Evolutionary conservation across 2,797 vertebrate species (phyloP), one percentile per base, ranked within the genome.

Genomic region (Hippopotamyrus pictus): DNA sequence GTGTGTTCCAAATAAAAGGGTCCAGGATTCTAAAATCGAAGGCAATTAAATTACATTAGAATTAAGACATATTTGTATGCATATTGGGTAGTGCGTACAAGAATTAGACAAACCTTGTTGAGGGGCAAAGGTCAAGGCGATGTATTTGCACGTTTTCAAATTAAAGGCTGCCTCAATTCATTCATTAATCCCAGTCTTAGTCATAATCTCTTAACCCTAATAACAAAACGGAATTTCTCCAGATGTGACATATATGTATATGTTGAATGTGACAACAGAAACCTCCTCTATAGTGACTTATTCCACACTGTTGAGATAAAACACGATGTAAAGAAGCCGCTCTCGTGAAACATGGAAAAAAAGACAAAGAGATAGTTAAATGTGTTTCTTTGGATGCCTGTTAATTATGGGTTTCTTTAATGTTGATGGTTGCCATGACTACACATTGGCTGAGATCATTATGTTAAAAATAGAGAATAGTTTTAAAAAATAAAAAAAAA

Each of bases 11-110:
- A 96, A 96, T 96, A 50, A 85, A 85, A 50, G 9, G 9, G 44
- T 51, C n/a, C 22, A 11, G 50, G 8, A 84, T 95, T 95, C 96
- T 97, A 96, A 95, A 94, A 95, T 96, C 8, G 14, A 19, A 96
- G 96, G 95, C 96, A 96, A 97, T 96, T 96, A 97, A 97, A 96
- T 97, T 96, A 97, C 95, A 97, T 96, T 96, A 97, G 97, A 91
- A 9, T 85, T n/a, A 44, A 46, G 92, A 33, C 92, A 96, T 97
- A 95, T 96, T 95, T 95, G 95, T 96, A 96, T 96, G 95, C 95
- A 95, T 46, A n/a, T 46, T 82, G 37, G 19, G 41, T 22, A 11
- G 17, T 46, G 37, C 41, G 22, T 46, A 44, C 7, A 46, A 41
- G 76, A 82, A 44, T 82, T 82, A 46, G 37, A 46, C 76, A 79